A percentile compares a stretch with the other conserved stretches of the same genome.
These are phyloP conservation scores for Pterostichus niger DNA, from an alignment of 2,888 invertebrate genomes.

Conservation along the genomic window DNA sequence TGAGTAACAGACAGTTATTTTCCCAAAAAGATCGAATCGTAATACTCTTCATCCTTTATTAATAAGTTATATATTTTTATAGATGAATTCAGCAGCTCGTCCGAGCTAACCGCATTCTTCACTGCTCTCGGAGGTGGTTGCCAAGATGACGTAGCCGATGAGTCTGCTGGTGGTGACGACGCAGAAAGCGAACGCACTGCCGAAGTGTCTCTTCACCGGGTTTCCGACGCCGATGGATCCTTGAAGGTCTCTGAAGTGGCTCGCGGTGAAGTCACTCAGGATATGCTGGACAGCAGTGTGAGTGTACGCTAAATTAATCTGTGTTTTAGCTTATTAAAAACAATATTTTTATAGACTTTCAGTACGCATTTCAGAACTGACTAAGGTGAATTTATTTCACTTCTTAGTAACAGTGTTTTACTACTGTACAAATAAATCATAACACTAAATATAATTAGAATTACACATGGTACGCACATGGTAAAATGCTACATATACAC, in stretches of 20 bases:
- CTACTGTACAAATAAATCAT: background rate
- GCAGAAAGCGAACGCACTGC: conserved; percentile 85
- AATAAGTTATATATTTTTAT: conserved; percentile 69
- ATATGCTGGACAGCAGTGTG: conserved; percentile 85
- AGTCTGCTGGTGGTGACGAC: conserved; percentile 87
- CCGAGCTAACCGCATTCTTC: conserved; percentile 87
- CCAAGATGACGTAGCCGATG: conserved; percentile 84
- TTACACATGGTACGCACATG: conserved; percentile 16
- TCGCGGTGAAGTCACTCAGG: conserved; percentile 86
- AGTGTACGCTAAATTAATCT: conserved; percentile 69
- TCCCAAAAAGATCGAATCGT: no score
- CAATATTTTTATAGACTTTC: background rate
- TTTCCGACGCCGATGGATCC: conserved; percentile 85
- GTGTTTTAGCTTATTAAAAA: background rate
- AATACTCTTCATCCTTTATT: background rate
- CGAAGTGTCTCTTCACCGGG: conserved; percentile 84
- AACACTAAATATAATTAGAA: background rate
- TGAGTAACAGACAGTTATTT: conserved; percentile 75
- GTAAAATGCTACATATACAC: background rate
- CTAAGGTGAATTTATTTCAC: background rate
- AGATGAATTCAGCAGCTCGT: conserved; percentile 83
- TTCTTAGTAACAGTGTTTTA: background rate
- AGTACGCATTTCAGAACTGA: background rate
- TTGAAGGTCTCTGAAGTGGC: conserved; percentile 83
- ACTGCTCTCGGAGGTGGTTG: conserved; percentile 88